Conservation (phyloP, 2,797 vertebrate species). For the Silurus lanzhouensis region DNA sequence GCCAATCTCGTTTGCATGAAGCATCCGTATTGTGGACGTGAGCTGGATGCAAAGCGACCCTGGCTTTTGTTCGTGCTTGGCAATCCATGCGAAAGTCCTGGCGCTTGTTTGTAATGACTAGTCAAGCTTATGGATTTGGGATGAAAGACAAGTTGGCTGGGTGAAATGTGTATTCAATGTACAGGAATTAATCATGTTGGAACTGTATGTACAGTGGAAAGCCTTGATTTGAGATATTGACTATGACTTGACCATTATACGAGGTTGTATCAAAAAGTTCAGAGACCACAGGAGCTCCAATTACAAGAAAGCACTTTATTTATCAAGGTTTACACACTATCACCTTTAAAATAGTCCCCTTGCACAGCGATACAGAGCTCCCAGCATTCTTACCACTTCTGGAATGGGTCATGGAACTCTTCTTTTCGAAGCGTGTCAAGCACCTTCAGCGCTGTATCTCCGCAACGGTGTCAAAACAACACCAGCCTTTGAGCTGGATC, state of each 20-base stretch:
- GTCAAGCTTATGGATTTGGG: background rate
- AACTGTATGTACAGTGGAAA: background rate
- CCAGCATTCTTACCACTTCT: too few relatives aligned
- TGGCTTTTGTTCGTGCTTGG: constrained; percentile 25
- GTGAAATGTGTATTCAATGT: background rate
- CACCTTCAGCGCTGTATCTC: too few relatives aligned
- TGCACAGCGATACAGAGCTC: too few relatives aligned
- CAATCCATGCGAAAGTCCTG: constrained; percentile 24
- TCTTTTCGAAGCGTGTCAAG: too few relatives aligned
- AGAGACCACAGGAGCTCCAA: too few relatives aligned
- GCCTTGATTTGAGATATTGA: background rate
- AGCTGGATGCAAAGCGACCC: constrained; percentile 19
- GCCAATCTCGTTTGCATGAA: constrained; percentile 48
- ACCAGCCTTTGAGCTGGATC: too few relatives aligned
- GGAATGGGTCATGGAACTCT: too few relatives aligned
- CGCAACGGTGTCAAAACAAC: too few relatives aligned
- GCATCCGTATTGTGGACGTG: constrained; percentile 39
- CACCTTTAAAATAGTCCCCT: too few relatives aligned
- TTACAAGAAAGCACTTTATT: too few relatives aligned
- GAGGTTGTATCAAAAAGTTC: too few relatives aligned
- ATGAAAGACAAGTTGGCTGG: constrained; percentile 21
- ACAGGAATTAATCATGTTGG: background rate
- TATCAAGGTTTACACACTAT: too few relatives aligned
- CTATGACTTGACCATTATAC: background rate
- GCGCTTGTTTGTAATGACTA: constrained; percentile 4